phyloP scores from a whole-genome alignment of 2,113 vertebrate genomes.

The Cyanoliseus patagonus region DNA sequence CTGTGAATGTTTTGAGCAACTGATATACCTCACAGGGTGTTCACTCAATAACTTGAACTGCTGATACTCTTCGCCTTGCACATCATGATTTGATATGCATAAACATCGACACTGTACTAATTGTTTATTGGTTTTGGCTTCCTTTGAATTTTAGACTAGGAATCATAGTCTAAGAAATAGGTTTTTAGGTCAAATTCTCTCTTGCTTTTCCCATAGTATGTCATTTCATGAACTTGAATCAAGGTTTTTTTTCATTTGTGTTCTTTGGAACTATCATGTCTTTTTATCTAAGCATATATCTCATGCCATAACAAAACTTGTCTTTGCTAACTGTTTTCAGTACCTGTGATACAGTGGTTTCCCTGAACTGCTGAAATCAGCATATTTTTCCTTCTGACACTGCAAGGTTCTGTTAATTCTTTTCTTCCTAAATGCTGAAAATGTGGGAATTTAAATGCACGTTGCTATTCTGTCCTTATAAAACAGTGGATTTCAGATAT shows the following conservation, averaged over 20 bases:
- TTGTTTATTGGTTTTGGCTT: slow-evolving; percentile 70
- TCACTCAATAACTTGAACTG: slow-evolving; percentile 52
- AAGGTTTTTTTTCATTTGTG: slow-evolving; percentile 30
- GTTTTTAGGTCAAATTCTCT: slow-evolving; percentile 67
- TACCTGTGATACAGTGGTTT: slow-evolving; percentile 23
- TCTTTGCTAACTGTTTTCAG: slow-evolving; percentile 21
- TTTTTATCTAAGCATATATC: slow-evolving; percentile 38
- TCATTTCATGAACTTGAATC: slow-evolving; percentile 35
- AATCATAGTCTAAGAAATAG: slow-evolving; percentile 52
- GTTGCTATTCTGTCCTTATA: background rate
- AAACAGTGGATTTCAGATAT: background rate
- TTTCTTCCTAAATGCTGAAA: background rate
- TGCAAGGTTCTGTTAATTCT: background rate
- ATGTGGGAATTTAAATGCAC: background rate
- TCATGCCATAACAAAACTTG: background rate
- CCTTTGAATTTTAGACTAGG: slow-evolving; percentile 17
- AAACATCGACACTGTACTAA: slow-evolving; percentile 27
- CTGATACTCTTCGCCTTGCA: background rate
- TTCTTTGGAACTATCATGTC: slow-evolving; percentile 61
- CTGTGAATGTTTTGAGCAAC: background rate
- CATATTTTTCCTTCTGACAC: background rate
- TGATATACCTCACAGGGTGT: slow-evolving; percentile 26
- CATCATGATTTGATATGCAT: slow-evolving; percentile 13
- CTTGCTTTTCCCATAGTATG: slow-evolving; percentile 60
- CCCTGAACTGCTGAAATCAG: background rate